Evolutionary conservation across 2,888 invertebrate genomes (phyloP).

Genomic region (Listrodromus nycthemerus): DNA sequence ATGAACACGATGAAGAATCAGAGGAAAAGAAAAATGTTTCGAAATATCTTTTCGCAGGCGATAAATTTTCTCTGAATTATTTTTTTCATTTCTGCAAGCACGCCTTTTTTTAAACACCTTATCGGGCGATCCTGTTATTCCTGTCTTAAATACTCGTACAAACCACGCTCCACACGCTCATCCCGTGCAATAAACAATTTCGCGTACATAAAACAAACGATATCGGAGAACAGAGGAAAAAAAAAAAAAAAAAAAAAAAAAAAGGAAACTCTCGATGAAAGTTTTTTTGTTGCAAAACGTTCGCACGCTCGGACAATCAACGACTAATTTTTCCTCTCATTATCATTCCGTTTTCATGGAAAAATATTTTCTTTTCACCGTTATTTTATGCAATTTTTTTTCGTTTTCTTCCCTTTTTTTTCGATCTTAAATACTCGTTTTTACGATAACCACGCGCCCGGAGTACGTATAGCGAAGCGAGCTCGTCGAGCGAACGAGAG

Average conservation of each 20-base stretch:
- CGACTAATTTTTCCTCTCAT: neutral
- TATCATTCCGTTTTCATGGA: neutral
- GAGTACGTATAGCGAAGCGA: constrained; percentile 8
- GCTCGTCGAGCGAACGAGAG: neutral
- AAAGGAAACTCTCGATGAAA: neutral
- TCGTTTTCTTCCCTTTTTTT: neutral
- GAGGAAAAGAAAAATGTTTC: neutral
- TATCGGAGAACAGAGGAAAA: no score
- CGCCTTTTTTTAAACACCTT: no score
- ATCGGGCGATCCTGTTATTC: no score
- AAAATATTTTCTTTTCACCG: neutral
- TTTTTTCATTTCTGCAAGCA: no score
- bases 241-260: no score
- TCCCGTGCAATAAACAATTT: no score
- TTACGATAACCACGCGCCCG: constrained; percentile 36
- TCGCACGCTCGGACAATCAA: neutral
- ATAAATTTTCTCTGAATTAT: no score
- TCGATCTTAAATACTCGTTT: constrained; percentile 32
- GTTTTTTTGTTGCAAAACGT: neutral
- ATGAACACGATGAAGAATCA: neutral
- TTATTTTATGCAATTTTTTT: neutral
- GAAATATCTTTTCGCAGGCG: neutral
- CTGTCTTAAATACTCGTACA: no score
- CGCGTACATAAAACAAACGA: no score
- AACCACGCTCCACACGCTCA: no score